Evolutionary conservation across 2,113 vertebrate genomes (phyloP), one percentile per base, ranked within the genome.

Genomic region (Lepus europaeus): DNA sequence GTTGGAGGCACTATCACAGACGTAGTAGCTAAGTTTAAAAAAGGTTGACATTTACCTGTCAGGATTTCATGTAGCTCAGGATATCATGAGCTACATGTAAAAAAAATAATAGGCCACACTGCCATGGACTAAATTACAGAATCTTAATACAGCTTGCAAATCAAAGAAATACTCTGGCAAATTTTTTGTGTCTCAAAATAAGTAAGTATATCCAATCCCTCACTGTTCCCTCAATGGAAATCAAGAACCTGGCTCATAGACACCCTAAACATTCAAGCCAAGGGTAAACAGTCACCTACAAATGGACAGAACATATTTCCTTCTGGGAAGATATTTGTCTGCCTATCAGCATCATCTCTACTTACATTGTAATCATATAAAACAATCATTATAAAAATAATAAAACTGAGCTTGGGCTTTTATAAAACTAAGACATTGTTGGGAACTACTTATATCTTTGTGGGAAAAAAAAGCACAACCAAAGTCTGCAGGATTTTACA

Each of bases 321-420:
- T 82, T 73, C 49, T n/a, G 25, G 16, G 51, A 19, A 80, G 80
- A 68, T 95, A 89, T 73, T 87, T 87, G n/a, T 94, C 78, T 59
- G 53, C 20, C n/a, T 91, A 92, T 90, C 68, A 95, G 63, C 31
- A 70, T 92, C 81, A 90, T 25, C 29, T 85, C 85, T 81, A 77
- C 68, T 85, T 93, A 66, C n/a, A 56, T 4, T 85, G 39, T 7
- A 73, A 88, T 33, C 70, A 92, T 89, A 33, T 29, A 73, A 95
- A 93, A 87, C 87, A 82, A 59, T 61, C 78, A 90, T 95, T 61
- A 84, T 70, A 64, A 92, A 92, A 91, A 81, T 91, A 83, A 89
- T 87, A 94, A 78, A 93, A 69, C 84, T 95, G 36, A 68, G 59
- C 17, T 1, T 39, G 22, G 11, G 10, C 53, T 96, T 45, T 63